Conservation (phyloP, 2,888 invertebrate species). For the Acleris laterana region DNA sequence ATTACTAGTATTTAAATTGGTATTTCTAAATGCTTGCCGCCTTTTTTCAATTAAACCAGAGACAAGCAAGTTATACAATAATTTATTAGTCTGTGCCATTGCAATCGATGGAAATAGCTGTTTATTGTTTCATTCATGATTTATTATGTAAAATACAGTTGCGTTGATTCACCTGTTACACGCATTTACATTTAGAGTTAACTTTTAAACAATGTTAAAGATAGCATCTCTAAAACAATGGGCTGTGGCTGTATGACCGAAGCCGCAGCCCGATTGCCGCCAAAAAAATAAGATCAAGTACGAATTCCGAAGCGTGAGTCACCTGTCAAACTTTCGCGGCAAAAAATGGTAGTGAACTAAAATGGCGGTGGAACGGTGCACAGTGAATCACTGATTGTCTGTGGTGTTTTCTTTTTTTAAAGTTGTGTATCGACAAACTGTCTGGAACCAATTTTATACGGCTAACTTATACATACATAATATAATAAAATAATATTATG, state of each 20-base stretch:
- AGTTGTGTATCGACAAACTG: no score
- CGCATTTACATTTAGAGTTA: conserved; percentile 4
- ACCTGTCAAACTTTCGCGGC: conserved; percentile 75
- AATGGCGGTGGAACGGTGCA: conserved; percentile 39
- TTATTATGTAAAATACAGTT: conserved; percentile 24
- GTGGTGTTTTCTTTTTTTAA: conserved; percentile 19
- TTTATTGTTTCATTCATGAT: conserved; percentile 19
- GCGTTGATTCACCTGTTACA: conserved; percentile 28
- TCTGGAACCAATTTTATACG: not conserved
- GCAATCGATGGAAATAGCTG: conserved; percentile 27
- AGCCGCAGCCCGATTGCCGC: conserved; percentile 22
- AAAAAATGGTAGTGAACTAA: conserved; percentile 48
- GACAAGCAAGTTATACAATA: conserved; percentile 34
- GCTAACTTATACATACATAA: no score
- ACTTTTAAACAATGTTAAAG: conserved; percentile 21
- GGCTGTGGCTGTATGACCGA: conserved; percentile 17
- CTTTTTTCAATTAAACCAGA: conserved; percentile 26
- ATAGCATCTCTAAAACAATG: conserved; percentile 35
- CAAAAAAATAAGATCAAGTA: conserved; percentile 39
- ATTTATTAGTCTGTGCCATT: conserved; percentile 26
- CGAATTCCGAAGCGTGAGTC: conserved; percentile 60
- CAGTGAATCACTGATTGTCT: conserved; percentile 42
- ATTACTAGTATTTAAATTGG: conserved; percentile 17
- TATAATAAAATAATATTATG: no score
- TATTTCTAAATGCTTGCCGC: conserved; percentile 18